Percentiles rank a stretch among this genome's conserved stretches.
These are phyloP conservation scores for Trachurus trachurus DNA, from an alignment of 2,797 vertebrate genomes.

Conservation along the genomic window DNA sequence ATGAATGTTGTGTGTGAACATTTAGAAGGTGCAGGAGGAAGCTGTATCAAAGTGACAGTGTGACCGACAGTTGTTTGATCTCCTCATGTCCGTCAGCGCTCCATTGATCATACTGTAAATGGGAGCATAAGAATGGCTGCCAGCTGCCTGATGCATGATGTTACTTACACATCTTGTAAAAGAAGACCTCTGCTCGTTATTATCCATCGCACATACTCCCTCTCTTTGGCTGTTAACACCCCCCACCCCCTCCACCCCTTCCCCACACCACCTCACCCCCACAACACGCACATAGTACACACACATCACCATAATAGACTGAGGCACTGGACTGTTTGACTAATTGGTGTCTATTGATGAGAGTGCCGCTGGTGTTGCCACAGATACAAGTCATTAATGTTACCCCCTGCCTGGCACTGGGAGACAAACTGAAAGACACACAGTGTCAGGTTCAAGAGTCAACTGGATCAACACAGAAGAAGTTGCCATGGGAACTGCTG, in stretches of 20 bases:
- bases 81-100: background rate
- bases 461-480: conserved; percentile 24
- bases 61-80: background rate
- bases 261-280: background rate
- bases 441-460: conserved; percentile 38
- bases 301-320: conserved; percentile 24
- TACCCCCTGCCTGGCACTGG: conserved; percentile 52
- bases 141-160: conserved; percentile 13
- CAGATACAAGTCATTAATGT: conserved; percentile 70
- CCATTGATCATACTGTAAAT: too few relatives aligned
- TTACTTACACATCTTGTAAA: conserved; percentile 34
- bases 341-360: conserved; percentile 70
- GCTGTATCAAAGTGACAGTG: too few relatives aligned
- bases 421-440: conserved; percentile 27
- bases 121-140: too few relatives aligned
- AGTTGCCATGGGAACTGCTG: conserved; percentile 79
- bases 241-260: background rate
- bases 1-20: too few relatives aligned
- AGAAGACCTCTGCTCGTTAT: conserved; percentile 37
- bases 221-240: conserved; percentile 32
- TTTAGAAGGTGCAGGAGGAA: too few relatives aligned
- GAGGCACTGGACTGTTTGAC: conserved; percentile 20
- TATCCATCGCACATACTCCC: conserved; percentile 42
- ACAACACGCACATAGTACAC: background rate
- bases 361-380: conserved; percentile 54